Evolutionary conservation across 2,113 vertebrate genomes (phyloP).

Genomic region (Regulus satrapa): DNA sequence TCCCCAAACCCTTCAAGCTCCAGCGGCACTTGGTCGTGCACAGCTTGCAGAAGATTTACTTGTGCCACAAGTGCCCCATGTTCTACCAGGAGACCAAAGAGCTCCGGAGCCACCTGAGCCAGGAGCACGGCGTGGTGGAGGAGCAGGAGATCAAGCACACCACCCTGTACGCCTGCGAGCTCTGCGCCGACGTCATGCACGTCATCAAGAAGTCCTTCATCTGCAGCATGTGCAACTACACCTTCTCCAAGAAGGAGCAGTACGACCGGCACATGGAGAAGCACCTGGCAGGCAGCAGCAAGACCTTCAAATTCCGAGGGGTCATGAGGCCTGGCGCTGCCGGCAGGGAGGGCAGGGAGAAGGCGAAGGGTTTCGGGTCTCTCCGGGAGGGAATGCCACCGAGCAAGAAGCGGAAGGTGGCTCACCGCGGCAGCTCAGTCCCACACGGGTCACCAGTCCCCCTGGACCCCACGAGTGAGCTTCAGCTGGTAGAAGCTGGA

Average conservation of each 20-base stretch:
- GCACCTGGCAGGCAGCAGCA: conserved; percentile 82
- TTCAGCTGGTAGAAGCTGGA: conserved; percentile 46
- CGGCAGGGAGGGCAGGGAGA: conserved; percentile 72
- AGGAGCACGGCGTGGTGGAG: conserved; percentile 77
- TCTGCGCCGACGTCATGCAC: conserved; percentile 94
- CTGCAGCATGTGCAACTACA: conserved; percentile 98
- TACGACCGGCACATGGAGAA: conserved; percentile 98
- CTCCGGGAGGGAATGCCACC: conserved; percentile 52
- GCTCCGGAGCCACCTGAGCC: conserved; percentile 85
- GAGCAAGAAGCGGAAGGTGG: conserved; percentile 77
- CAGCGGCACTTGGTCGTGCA: conserved; percentile 96
- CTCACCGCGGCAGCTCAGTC: conserved; percentile 47
- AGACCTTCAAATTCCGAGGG: conserved; percentile 87
- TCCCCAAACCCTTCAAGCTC: conserved; percentile 98
- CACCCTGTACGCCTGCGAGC: conserved; percentile 91
- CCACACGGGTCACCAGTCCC: conserved; percentile 22
- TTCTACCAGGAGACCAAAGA: conserved; percentile 87
- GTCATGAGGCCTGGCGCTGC: conserved; percentile 81
- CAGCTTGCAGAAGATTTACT: conserved; percentile 92
- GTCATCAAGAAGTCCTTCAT: conserved; percentile 96
- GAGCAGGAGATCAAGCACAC: conserved; percentile 90
- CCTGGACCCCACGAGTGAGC: conserved; percentile 36
- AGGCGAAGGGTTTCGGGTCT: not conserved
- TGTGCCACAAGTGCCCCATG: conserved; percentile 90
- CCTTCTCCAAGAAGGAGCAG: conserved; percentile 96